Base-by-base conservation (phyloP, 2,888 invertebrate species). In the Standfussiana lucernea region DNA sequence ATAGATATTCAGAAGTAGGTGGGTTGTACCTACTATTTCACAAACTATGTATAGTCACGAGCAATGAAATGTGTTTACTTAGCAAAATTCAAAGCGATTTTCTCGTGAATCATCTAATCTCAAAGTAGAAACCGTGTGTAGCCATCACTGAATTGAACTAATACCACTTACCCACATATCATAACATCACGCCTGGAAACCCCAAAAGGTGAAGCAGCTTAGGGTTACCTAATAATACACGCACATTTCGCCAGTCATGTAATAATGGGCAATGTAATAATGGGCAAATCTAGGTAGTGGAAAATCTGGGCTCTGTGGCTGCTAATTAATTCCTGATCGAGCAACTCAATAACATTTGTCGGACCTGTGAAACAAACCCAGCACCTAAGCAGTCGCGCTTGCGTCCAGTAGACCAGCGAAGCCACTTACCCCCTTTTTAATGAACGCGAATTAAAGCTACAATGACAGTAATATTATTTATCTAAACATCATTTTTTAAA, bases 221-320 rank as follows among this genome's bases (percentile, higher is more conserved):
- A 24, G n/a, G 47, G 47, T 47, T 47, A 45, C 6, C 47, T 47
- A 45, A 42, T 42, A 47, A 47, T 21, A 47, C 21, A 47, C 47
- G 21, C 21, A 8, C 7, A 47, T 47, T 21, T 18, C 45, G 45
- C 45, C 45, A 18, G 18, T 45, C 11, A 50, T 50, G n/a, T 50
- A n/a, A n/a, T 50, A 7, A 50, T 24, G 24, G 24, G 3, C 50
- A 10, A 24, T 50, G 24, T 50, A 50, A 24, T n/a, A 24, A 24
- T 0, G 10, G 3, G 24, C n/a, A 0, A 50, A 10, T 10, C 24
- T 18, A 21, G n/a, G n/a, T n/a, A n/a, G n/a, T n/a, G n/a, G n/a
- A n/a, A 10, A 24, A 24, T 50, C n/a, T 5, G 5, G n/a, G n/a
- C 53, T 53, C 5, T 21, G 13, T 53, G 53, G n/a, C 53, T n/a